Percentiles rank a stretch among this genome's conserved stretches.
Conservation (phyloP, 1,140 invertebrate genomes). For the Chironomus tepperi region DNA sequence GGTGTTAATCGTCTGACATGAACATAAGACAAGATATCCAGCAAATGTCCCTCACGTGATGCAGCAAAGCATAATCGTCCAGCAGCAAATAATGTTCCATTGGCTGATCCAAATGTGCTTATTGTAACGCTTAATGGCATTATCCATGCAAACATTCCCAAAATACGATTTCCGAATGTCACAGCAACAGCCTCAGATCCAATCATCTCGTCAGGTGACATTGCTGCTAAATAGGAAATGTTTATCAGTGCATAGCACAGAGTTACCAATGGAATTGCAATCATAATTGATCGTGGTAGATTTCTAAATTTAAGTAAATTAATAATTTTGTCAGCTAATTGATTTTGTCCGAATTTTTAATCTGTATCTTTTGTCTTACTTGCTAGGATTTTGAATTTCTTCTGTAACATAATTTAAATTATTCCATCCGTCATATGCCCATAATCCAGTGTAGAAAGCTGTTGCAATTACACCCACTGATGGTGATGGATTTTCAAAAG, state of each 20-base stretch:
- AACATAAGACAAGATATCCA: constrained; percentile 88
- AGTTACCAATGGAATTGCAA: constrained; percentile 92
- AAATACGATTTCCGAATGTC: constrained; percentile 74
- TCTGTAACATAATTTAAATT: constrained; percentile 99
- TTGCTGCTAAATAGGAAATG: constrained; percentile 91
- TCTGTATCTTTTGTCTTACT: constrained; percentile 47
- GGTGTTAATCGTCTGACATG: constrained; percentile 86
- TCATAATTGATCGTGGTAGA: constrained; percentile 89
- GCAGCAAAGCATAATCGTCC: constrained; percentile 90
- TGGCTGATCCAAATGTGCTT: constrained; percentile 94
- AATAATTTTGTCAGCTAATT: background rate
- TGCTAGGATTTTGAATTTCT: constrained; percentile 96
- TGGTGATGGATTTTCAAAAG: constrained; percentile 72
- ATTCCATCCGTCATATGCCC: constrained; percentile 99
- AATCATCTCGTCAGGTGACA: constrained; percentile 91
- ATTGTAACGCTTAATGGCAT: constrained; percentile 93
- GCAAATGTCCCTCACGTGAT: constrained; percentile 85
- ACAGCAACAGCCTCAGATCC: constrained; percentile 94
- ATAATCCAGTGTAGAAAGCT: constrained; percentile 94
- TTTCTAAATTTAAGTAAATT: constrained; percentile 53
- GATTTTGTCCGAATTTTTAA: background rate
- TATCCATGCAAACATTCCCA: constrained; percentile 81
- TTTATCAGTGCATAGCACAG: constrained; percentile 94
- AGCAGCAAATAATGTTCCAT: constrained; percentile 88
- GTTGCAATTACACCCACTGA: constrained; percentile 82